Conservation (phyloP, 2,797 vertebrate genomes). For the Tadarida brasiliensis region DNA sequence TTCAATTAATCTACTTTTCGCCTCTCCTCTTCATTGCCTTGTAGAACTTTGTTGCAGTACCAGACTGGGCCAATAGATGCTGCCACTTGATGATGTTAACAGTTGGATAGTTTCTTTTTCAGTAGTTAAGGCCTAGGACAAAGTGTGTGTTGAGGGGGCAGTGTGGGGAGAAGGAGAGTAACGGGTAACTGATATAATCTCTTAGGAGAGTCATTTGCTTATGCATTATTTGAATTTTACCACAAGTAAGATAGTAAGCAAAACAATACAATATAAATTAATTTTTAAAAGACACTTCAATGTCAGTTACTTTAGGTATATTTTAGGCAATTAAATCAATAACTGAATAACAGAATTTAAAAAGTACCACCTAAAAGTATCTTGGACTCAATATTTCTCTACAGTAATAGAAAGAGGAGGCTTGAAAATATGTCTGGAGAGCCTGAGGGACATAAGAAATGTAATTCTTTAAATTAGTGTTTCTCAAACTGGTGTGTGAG, state of each 20-base stretch:
- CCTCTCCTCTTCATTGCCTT: background rate
- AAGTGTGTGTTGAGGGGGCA: background rate
- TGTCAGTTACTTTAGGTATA: slow-evolving; percentile 13
- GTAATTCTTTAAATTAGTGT: background rate
- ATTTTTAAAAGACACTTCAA: background rate
- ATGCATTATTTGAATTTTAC: slow-evolving; percentile 11
- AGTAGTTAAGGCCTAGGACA: background rate
- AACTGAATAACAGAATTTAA: slow-evolving; percentile 6
- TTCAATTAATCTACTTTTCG: background rate
- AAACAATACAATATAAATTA: background rate
- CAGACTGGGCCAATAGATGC: background rate
- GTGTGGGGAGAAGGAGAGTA: background rate
- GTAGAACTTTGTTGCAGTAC: slow-evolving; percentile 4
- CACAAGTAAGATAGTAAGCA: background rate
- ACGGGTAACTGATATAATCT: background rate
- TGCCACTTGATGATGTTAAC: background rate
- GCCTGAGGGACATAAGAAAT: background rate
- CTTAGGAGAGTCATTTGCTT: slow-evolving; percentile 2
- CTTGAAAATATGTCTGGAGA: slow-evolving; percentile 30
- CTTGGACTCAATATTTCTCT: slow-evolving; percentile 7
- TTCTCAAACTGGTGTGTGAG: slow-evolving; percentile 22
- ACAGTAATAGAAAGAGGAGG: background rate
- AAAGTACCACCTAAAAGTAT: background rate
- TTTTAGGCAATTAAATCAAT: slow-evolving; percentile 29
- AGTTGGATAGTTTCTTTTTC: background rate